Conservation (phyloP, 2,113 vertebrate genomes). For the Psephotus haematonotus region DNA sequence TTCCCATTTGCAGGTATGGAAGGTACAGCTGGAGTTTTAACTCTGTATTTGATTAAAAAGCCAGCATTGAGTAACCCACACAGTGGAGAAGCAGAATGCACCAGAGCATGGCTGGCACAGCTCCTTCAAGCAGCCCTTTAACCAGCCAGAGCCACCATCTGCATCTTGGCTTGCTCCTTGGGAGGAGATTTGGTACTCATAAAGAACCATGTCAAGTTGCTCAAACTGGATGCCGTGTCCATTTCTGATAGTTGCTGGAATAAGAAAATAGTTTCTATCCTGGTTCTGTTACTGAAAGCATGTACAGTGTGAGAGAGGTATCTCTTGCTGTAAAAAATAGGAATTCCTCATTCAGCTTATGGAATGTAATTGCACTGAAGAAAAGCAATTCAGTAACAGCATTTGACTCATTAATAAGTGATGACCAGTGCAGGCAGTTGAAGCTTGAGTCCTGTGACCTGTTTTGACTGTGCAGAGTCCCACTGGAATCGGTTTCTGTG, state of each 20-base stretch:
- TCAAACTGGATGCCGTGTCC: background rate
- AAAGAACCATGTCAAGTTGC: background rate
- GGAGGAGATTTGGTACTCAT: background rate
- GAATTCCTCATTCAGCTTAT: background rate
- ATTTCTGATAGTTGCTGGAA: background rate
- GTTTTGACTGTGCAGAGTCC: background rate
- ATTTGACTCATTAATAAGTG: background rate
- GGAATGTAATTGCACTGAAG: background rate
- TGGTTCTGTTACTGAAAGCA: background rate
- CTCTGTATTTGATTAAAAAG: background rate
- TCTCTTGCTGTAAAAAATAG: background rate
- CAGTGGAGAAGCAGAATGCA: background rate
- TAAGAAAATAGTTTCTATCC: background rate
- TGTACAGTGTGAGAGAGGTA: background rate
- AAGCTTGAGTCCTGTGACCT: background rate
- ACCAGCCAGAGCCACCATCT: background rate
- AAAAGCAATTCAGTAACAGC: background rate
- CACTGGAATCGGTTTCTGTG: background rate
- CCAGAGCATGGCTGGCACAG: accelerated
- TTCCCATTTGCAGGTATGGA: background rate
- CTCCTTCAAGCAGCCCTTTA: background rate
- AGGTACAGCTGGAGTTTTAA: background rate
- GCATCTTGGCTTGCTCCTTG: background rate
- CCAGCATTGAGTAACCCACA: background rate
- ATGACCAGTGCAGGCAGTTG: background rate